Conservation (phyloP, 2,888 invertebrate species). For the Galerucella calmariensis region DNA sequence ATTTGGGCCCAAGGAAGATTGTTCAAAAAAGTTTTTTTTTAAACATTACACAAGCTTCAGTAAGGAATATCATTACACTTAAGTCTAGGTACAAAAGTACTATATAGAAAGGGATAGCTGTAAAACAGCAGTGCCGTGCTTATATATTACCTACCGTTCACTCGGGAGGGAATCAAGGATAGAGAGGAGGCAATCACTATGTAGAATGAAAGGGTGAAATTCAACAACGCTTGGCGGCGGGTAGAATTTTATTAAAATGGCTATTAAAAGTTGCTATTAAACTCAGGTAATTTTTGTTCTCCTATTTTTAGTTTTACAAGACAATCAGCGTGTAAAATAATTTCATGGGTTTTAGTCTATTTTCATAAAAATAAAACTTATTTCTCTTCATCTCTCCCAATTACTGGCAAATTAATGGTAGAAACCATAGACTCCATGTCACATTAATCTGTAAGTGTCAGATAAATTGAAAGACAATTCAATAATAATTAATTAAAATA, state of each 20-base stretch:
- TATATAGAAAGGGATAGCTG: conserved; percentile 39
- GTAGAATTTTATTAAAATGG: conserved; percentile 12
- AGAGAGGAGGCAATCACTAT: conserved; percentile 47
- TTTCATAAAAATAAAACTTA: too few species aligned
- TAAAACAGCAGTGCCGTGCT: conserved; percentile 60
- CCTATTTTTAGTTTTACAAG: not conserved
- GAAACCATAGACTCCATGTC: too few species aligned
- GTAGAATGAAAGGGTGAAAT: conserved; percentile 40
- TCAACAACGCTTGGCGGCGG: not conserved
- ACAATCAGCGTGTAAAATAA: too few species aligned
- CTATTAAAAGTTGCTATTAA: not conserved
- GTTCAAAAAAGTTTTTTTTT: conserved; percentile 60
- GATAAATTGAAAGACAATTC: too few species aligned
- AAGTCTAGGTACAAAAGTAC: conserved; percentile 58
- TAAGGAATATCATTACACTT: conserved; percentile 60
- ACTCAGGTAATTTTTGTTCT: not conserved
- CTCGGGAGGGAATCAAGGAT: conserved; percentile 38
- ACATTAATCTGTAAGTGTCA: too few species aligned
- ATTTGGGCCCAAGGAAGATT: conserved; percentile 67
- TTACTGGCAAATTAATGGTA: too few species aligned
- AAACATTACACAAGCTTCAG: conserved; percentile 58
- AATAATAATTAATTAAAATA: too few species aligned
- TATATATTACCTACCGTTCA: conserved; percentile 45
- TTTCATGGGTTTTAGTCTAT: too few species aligned
- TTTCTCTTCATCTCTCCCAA: too few species aligned